phyloP scores from a whole-genome alignment of 2,888 invertebrate species.

The Brassicogethes aeneus region DNA sequence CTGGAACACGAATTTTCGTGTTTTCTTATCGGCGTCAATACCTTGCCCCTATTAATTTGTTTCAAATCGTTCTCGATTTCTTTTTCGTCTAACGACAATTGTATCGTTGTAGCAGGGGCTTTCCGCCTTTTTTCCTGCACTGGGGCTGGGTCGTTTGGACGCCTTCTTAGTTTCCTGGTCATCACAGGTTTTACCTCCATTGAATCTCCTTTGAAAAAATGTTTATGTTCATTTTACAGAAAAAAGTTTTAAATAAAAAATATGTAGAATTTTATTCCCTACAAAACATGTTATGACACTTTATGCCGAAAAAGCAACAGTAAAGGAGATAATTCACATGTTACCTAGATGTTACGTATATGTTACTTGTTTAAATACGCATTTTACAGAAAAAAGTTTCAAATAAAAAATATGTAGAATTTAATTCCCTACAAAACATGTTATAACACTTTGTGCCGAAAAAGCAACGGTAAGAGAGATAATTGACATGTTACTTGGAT shows the following conservation, averaged over 20 bases:
- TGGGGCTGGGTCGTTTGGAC: constrained; percentile 91
- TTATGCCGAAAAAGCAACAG: too few species aligned
- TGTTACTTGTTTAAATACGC: too few species aligned
- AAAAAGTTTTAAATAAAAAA: not conserved
- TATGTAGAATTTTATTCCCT: not conserved
- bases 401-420: too few species aligned
- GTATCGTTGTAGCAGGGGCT: constrained; percentile 74
- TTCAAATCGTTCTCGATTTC: constrained; percentile 83
- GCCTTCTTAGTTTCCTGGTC: constrained; percentile 82
- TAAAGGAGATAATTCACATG: too few species aligned
- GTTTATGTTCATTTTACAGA: too few species aligned
- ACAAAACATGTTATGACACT: too few species aligned
- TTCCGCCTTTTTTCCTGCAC: constrained; percentile 81
- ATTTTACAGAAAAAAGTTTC: too few species aligned
- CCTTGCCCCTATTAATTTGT: constrained; percentile 49
- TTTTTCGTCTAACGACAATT: constrained; percentile 78
- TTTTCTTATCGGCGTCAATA: constrained; percentile 45
- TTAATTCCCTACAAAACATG: too few species aligned
- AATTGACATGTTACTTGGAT: too few species aligned
- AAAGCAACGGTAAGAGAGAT: too few species aligned
- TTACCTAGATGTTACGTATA: too few species aligned
- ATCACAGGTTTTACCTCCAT: constrained; percentile 80
- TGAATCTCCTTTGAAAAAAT: constrained; percentile 17
- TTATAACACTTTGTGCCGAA: too few species aligned
- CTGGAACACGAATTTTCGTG: constrained; percentile 38